phyloP scores from a whole-genome alignment of 2,797 vertebrate genomes.

The Clarias laeviceps region DNA sequence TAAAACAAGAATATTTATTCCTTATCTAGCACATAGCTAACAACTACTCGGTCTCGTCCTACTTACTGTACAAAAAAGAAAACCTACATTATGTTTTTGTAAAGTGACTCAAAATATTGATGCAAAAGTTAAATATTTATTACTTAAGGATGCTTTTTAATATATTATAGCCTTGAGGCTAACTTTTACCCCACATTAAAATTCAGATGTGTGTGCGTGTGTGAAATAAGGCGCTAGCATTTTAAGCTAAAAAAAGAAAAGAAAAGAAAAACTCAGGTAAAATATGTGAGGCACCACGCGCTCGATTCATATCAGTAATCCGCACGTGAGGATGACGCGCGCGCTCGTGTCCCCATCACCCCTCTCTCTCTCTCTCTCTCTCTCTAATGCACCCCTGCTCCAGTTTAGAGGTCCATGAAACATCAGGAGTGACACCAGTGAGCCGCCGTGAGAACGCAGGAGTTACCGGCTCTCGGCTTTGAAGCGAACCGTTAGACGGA shows the following conservation, averaged over 20 bases:
- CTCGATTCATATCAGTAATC: not conserved
- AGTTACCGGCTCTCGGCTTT: not conserved
- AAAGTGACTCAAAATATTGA: not conserved
- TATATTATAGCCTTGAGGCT: not conserved
- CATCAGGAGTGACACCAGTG: not conserved
- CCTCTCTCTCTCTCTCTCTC: not conserved
- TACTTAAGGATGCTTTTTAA: not conserved
- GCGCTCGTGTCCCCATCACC: not conserved
- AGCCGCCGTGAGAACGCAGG: too few relatives aligned
- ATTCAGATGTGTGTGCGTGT: not conserved
- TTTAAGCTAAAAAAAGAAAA: too few relatives aligned
- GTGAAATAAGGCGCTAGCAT: not conserved
- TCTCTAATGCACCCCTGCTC: not conserved
- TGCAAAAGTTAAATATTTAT: not conserved
- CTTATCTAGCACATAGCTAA: not conserved
- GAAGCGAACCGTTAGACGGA: not conserved
- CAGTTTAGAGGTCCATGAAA: not conserved
- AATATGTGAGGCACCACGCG: too few relatives aligned
- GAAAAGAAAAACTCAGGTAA: not conserved
- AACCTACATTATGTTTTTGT: not conserved
- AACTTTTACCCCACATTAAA: not conserved
- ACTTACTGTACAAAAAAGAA: not conserved
- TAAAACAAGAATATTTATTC: not conserved
- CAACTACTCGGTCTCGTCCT: not conserved
- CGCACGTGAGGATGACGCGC: not conserved